Evolutionary conservation across 2,113 vertebrate species (phyloP).

Genomic region (Cavia aperea): DNA sequence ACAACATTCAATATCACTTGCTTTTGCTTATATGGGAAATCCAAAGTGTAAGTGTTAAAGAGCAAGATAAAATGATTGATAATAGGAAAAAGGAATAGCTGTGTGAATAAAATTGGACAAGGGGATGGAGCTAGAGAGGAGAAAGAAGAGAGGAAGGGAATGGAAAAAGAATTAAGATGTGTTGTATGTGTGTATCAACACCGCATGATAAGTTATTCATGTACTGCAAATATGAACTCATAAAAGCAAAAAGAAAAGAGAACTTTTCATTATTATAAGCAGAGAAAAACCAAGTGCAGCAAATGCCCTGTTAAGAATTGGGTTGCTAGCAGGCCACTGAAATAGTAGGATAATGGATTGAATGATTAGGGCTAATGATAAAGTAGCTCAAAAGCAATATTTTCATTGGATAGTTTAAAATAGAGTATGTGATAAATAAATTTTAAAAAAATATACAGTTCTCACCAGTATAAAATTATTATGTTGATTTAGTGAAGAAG

Average conservation of each 20-base stretch:
- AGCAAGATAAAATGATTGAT: not conserved
- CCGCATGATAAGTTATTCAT: not conserved
- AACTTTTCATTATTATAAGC: not conserved
- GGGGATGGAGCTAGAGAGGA: not conserved
- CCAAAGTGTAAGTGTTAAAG: not conserved
- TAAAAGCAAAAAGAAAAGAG: not conserved
- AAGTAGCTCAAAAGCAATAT: constrained; percentile 26
- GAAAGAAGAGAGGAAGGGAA: not conserved
- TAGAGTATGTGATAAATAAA: not conserved
- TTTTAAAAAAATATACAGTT: not conserved
- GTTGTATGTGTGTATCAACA: not conserved
- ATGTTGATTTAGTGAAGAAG: not conserved
- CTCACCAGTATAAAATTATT: not conserved
- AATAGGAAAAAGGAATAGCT: not conserved
- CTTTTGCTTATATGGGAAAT: not conserved
- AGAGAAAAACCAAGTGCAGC: not conserved
- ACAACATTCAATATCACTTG: not conserved
- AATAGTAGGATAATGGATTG: not conserved
- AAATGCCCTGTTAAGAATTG: constrained; percentile 18
- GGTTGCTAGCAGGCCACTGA: not conserved
- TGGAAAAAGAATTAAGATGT: not conserved
- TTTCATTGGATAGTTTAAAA: constrained; percentile 1
- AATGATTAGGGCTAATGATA: not conserved
- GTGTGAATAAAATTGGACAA: not conserved
- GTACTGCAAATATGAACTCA: not conserved